Base-by-base conservation (phyloP, 1,140 invertebrate species). In the Meloidogyne floridensis region DNA sequence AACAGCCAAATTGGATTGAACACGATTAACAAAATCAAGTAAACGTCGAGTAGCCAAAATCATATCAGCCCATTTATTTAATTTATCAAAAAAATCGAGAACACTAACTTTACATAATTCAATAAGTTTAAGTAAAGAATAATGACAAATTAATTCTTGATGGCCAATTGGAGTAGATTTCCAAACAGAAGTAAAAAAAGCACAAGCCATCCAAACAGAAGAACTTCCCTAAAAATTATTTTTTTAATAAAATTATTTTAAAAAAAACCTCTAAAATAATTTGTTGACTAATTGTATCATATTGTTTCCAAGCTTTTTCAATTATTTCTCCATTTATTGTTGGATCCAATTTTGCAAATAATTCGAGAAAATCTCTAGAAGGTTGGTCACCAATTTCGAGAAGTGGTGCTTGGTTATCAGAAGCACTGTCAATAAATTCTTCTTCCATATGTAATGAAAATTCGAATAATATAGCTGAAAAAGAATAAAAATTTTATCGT, bases 21-120 rank as follows among this genome's bases (percentile, higher is more conserved):
- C 91, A 81, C 93, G 93, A 75, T 95, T 94, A 75, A 98, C 94
- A 91, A 95, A 95, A 32, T 93, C 92, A 80, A 93, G 92, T 87
- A 98, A 95, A 71, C 95, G 94, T 84, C 93, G 93, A 0, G 94
- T 93, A 90, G 97, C 93, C 84, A 94, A 94, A 0, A 95, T 93
- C 95, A 98, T 97, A 86, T 96, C 95, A 72, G 94, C 93, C 97
- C 97, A 98, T 87, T 94, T 94, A 90, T 95, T 95, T 87, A 96
- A 96, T 91, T 98, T 98, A 72, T 93, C 93, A 90, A 98, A 97
- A 92, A 99, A 99, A 84, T 98, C 94, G 81, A 95, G 94, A 69
- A 98, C 92, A 87, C 94, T 95, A 90, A 82, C 59, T 59, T 86
- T 81, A 47, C 87, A 86, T 15, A 84, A 80, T 54, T 84, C 82